These are phyloP conservation scores for Schizotus pectinicornis DNA, from an alignment of 2,888 invertebrate species.

Conservation along the genomic window DNA sequence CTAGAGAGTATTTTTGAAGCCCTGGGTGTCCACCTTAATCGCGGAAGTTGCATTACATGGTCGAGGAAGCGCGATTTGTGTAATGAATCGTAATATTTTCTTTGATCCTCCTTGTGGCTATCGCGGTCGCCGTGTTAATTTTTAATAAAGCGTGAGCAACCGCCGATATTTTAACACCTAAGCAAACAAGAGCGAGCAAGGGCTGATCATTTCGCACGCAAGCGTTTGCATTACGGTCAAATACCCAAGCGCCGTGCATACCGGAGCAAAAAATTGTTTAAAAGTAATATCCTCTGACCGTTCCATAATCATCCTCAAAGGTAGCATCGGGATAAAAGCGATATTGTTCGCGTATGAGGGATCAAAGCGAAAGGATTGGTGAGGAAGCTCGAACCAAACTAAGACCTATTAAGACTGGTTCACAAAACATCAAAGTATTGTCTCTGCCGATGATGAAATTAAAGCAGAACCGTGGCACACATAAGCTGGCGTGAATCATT, in stretches of 20 bases:
- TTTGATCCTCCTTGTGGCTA: conserved; percentile 12
- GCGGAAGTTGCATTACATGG: conserved; percentile 12
- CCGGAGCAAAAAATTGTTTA: conserved; percentile 33
- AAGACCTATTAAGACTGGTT: conserved; percentile 43
- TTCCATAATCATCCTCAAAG: conserved; percentile 27
- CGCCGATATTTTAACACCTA: conserved; percentile 25
- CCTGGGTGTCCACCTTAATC: neutral
- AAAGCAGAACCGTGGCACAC: conserved; percentile 30
- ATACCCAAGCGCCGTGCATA: conserved; percentile 17
- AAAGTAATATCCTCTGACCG: conserved; percentile 21
- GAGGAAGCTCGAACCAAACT: conserved; percentile 25
- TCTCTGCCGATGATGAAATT: conserved; percentile 39
- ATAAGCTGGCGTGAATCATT: conserved; percentile 43
- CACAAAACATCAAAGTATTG: conserved; percentile 44
- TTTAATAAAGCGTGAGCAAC: conserved; percentile 27
- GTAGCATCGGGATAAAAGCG: conserved; percentile 24
- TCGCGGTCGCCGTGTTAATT: conserved; percentile 7
- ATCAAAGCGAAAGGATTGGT: conserved; percentile 32
- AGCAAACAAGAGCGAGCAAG: neutral
- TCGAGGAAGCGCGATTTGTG: conserved; percentile 17
- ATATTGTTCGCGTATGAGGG: conserved; percentile 32
- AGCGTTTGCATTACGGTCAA: conserved; percentile 28
- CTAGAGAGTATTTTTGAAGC: too few species aligned
- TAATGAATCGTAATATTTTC: conserved; percentile 18
- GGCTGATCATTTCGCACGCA: conserved; percentile 14